Evolutionary conservation across 2,888 invertebrate species (phyloP), one percentile per base, ranked within the genome.

Genomic region (Electrophaes corylata): DNA sequence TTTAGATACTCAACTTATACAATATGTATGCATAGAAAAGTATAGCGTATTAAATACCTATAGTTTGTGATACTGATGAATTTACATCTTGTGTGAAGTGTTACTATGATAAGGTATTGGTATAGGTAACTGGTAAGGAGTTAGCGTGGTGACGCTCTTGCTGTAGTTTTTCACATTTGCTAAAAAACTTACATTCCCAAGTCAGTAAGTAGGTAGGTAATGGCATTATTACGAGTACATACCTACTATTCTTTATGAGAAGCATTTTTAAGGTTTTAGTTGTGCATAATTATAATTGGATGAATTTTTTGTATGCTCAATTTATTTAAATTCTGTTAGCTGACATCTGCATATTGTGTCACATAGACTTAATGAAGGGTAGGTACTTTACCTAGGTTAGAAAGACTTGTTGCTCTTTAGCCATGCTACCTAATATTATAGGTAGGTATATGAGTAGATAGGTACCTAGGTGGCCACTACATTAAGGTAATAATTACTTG

Each of bases 31-130:
- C 82, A 81, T 78, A 84, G 83, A 83, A 70, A 82, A 75, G 75
- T 81, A 85, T 86, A 88, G 83, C 84, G 77, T 87, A 86, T 80
- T 76, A 81, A 81, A 83, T 84, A 86, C 80, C 76, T 88, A 89
- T 91, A 90, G 89, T 89, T 91, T 91, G 91, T 91, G 91, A 91
- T 91, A 91, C 74, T 58, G 74, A 87, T 85, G 90, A 90, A 89
- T 91, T 91, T 90, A 90, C 88, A 89, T 82, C 83, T 86, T 86
- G 86, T 84, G 83, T 81, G 57, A 60, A 62, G 49, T 59, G 56
- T 60, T 41, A 53, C 41, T 55, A 55, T 50, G 50, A 23, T 62
- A 60, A 57, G 62, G 51, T 60, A 62, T 41, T 23, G 46, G 37
- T 51, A 45, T 19, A 8, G 45, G 23, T 46, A 41, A 23, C 23